phyloP scores from a whole-genome alignment of 2,797 vertebrate species.

The Eospalax fontanierii region DNA sequence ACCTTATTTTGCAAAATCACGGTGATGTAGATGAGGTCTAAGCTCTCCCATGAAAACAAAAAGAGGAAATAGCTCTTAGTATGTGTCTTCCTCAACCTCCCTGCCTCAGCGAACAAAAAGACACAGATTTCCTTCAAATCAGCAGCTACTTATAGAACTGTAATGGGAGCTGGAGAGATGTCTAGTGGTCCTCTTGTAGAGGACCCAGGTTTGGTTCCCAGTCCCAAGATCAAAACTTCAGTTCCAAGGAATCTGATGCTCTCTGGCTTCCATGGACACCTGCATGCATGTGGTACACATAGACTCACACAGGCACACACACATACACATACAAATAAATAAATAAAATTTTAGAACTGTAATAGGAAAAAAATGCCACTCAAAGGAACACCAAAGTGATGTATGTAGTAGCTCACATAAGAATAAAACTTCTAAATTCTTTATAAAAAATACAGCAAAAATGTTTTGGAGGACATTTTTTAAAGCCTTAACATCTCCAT shows the following conservation, averaged over 20 bases:
- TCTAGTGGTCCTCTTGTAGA: background rate
- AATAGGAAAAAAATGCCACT: background rate
- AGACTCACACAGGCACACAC: background rate
- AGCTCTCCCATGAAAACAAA: background rate
- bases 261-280: background rate
- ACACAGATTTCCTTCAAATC: background rate
- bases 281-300: background rate
- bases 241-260: background rate
- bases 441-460: background rate
- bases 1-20: conserved; percentile 8
- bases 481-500: background rate
- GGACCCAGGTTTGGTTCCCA: background rate
- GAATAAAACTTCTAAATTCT: conserved; percentile 36
- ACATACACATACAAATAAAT: background rate
- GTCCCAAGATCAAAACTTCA: no score
- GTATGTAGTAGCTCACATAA: background rate
- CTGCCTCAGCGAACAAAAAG: background rate
- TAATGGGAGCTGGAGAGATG: background rate
- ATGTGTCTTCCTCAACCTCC: background rate
- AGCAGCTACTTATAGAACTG: background rate
- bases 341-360: background rate
- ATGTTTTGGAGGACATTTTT: background rate
- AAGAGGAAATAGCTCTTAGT: background rate
- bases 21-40: background rate
- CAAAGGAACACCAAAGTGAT: background rate